Percentiles rank a stretch among this genome's conserved stretches.
Conservation (phyloP, 2,888 invertebrate genomes). For the Caenorhabditis doughertyi region DNA sequence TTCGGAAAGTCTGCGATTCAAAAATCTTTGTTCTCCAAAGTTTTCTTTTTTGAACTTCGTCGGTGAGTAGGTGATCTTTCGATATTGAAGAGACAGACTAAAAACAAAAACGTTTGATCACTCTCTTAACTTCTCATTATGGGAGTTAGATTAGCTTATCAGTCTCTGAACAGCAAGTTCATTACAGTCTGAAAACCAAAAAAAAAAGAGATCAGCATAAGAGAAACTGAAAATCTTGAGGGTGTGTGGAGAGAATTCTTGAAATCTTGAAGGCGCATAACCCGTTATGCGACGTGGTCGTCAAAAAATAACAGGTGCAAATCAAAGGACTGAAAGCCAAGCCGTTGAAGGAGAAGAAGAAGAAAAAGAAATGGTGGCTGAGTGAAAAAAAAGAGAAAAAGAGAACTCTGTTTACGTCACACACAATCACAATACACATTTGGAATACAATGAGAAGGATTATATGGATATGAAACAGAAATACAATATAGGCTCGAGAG, state of each 20-base stretch:
- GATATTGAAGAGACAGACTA: too few relatives aligned
- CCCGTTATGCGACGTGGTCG: slow-evolving; percentile 1
- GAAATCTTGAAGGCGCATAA: slow-evolving; percentile 22
- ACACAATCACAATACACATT: slow-evolving; percentile 15
- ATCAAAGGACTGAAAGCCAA: slow-evolving; percentile 17
- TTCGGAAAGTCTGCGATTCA: too few relatives aligned
- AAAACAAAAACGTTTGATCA: too few relatives aligned
- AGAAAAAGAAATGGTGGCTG: background rate
- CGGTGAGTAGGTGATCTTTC: too few relatives aligned
- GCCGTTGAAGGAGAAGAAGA: background rate
- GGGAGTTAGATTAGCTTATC: too few relatives aligned
- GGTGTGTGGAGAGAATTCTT: slow-evolving; percentile 6
- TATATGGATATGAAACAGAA: slow-evolving; percentile 20
- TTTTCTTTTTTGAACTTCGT: too few relatives aligned
- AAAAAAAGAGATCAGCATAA: background rate
- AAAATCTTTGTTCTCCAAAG: too few relatives aligned
- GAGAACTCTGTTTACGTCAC: slow-evolving; percentile 32
- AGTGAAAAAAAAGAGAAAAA: slow-evolving; percentile 5
- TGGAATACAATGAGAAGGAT: slow-evolving; percentile 39
- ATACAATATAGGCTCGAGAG: slow-evolving; percentile 6
- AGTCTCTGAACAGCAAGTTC: background rate
- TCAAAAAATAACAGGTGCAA: slow-evolving; percentile 26
- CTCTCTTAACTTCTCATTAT: too few relatives aligned
- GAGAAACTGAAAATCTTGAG: background rate
- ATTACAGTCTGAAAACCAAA: background rate